Evolutionary conservation across 1,140 invertebrate genomes (phyloP).

Genomic region (Cydia splendana): DNA sequence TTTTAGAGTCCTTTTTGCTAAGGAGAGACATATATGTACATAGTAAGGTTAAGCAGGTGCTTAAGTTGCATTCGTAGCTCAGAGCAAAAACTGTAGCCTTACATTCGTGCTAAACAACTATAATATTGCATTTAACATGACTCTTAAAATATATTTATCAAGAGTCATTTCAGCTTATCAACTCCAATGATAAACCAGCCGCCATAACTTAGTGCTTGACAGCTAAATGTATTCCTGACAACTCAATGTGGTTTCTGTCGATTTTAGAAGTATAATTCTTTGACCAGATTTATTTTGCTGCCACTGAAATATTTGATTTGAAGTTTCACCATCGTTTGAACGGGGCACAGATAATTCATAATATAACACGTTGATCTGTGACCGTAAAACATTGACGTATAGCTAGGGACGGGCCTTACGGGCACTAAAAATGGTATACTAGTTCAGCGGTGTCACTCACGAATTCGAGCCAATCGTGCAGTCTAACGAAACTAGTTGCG

Average conservation of each 20-base stretch:
- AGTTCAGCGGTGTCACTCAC: no score
- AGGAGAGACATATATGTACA: background rate
- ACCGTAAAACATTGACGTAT: background rate
- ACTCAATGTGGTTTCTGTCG: constrained; percentile 40
- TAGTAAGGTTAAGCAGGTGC: no score
- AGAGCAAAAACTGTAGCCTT: background rate
- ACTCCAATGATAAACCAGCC: constrained; percentile 25
- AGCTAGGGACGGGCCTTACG: no score
- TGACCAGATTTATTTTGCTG: constrained; percentile 27
- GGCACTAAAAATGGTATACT: no score
- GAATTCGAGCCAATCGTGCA: no score
- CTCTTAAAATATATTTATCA: constrained; percentile 36
- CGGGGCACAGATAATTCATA: background rate
- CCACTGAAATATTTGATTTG: constrained; percentile 19
- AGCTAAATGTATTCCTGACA: constrained; percentile 45
- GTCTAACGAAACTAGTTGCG: no score
- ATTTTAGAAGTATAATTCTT: constrained; percentile 37
- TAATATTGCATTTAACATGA: background rate
- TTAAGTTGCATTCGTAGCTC: background rate
- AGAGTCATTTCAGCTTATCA: constrained; percentile 37
- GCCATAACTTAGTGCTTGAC: constrained; percentile 35
- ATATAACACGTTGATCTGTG: background rate
- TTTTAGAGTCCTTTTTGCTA: background rate
- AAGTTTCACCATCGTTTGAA: background rate
- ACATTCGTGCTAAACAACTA: background rate